phyloP scores from a whole-genome alignment of 2,113 vertebrate genomes.

The Cephalopholis sonnerati region DNA sequence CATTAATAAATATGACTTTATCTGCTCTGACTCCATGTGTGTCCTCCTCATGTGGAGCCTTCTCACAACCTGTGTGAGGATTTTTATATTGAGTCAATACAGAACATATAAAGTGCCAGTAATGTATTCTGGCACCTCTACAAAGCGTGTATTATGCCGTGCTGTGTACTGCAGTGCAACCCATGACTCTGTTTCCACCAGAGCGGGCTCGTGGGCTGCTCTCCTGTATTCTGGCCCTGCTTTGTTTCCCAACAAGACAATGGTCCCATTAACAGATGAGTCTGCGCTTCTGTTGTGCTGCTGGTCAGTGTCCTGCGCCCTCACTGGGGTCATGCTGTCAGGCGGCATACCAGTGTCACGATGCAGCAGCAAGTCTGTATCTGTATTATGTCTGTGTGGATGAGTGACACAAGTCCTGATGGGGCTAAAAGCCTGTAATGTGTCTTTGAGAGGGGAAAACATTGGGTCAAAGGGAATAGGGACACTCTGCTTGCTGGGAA shows the following conservation, averaged over 20 bases:
- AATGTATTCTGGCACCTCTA: conserved; percentile 37
- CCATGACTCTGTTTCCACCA: conserved; percentile 43
- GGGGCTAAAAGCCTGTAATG: background rate
- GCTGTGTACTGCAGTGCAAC: conserved; percentile 21
- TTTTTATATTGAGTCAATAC: conserved; percentile 22
- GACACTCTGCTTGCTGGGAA: background rate
- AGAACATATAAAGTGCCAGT: conserved; percentile 9
- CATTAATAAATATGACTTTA: background rate
- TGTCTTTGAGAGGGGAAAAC: conserved; percentile 15
- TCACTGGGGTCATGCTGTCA: conserved; percentile 52
- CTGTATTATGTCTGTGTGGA: conserved; percentile 18
- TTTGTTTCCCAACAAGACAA: conserved; percentile 74
- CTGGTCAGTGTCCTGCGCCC: conserved; percentile 34
- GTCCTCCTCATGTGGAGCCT: background rate
- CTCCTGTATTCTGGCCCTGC: conserved; percentile 46
- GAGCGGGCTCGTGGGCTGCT: conserved; percentile 30
- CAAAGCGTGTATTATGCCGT: conserved; percentile 54
- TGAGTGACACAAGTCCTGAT: conserved; percentile 3
- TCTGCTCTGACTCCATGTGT: background rate
- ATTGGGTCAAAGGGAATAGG: background rate
- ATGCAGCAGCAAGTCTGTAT: conserved; percentile 21
- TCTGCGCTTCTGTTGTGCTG: conserved; percentile 77
- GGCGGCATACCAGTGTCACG: conserved; percentile 46
- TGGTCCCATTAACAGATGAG: conserved; percentile 75
- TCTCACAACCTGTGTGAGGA: conserved; percentile 7